phyloP scores from a whole-genome alignment of 1,140 invertebrate species.

The Drosophila kikkawai region DNA sequence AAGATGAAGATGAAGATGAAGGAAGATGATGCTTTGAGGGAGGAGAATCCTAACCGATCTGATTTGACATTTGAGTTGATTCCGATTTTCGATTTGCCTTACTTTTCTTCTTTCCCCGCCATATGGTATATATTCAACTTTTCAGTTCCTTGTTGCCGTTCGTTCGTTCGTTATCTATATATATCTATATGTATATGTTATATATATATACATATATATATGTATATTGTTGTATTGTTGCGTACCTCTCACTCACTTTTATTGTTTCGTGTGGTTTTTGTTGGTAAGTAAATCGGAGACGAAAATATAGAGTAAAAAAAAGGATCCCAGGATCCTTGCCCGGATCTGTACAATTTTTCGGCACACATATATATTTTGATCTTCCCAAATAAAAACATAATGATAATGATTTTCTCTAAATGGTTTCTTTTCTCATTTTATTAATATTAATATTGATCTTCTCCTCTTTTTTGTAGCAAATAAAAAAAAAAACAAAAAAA shows the following conservation, averaged over 20 bases:
- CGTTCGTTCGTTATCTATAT: constrained; percentile 26
- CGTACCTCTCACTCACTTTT: constrained; percentile 58
- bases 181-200: constrained; percentile 9
- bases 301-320: not conserved
- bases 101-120: constrained; percentile 23
- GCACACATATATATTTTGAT: constrained; percentile 59
- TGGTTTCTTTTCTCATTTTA: constrained; percentile 74
- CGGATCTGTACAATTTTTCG: constrained; percentile 64
- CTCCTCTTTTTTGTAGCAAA: constrained; percentile 60
- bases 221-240: constrained; percentile 50
- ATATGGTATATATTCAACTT: constrained; percentile 22
- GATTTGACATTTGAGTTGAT: constrained; percentile 31
- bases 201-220: constrained; percentile 3
- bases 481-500: constrained; percentile 24
- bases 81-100: constrained; percentile 18
- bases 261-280: constrained; percentile 69
- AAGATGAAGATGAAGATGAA: constrained; percentile 12
- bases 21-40: constrained; percentile 7
- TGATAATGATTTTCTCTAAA: constrained; percentile 70
- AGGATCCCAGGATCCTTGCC: constrained; percentile 36
- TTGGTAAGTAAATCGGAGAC: constrained; percentile 66
- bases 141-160: constrained; percentile 49
- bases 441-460: constrained; percentile 49
- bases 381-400: constrained; percentile 46
- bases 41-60: constrained; percentile 6